These are phyloP conservation scores for Balanococcus diminutus DNA, from an alignment of 2,888 invertebrate genomes.

Conservation along the genomic window DNA sequence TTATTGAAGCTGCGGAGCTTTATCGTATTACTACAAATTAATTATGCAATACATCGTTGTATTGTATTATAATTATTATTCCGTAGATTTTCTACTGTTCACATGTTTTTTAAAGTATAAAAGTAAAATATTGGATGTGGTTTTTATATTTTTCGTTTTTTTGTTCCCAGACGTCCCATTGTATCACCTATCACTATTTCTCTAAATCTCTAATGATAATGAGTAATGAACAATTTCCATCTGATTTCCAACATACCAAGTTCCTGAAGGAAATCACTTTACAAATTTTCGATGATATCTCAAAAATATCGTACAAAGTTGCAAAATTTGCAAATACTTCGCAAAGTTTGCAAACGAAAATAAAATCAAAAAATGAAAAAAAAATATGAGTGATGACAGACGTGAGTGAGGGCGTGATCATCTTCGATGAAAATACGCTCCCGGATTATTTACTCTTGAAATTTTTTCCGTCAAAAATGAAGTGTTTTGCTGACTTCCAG, in stretches of 20 bases:
- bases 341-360: too few relatives aligned
- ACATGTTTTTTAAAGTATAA: background rate
- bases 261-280: too few relatives aligned
- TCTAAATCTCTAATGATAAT: too few relatives aligned
- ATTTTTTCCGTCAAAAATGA: slow-evolving; percentile 13
- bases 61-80: background rate
- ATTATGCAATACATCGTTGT: background rate
- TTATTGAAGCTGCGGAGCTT: too few relatives aligned
- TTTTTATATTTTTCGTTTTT: background rate
- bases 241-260: too few relatives aligned
- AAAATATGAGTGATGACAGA: background rate
- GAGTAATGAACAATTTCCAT: too few relatives aligned
- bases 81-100: background rate
- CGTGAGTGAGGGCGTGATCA: too few relatives aligned
- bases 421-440: background rate
- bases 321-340: too few relatives aligned
- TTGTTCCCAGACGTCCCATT: background rate
- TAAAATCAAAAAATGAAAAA: background rate
- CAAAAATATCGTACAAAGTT: too few relatives aligned
- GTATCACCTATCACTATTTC: too few relatives aligned
- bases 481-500: slow-evolving; percentile 8
- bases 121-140: background rate
- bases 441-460: slow-evolving; percentile 3
- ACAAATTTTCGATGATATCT: too few relatives aligned
- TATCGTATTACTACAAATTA: too few relatives aligned